Conservation (phyloP, 2,888 invertebrate species). For the Molorchus minor region DNA sequence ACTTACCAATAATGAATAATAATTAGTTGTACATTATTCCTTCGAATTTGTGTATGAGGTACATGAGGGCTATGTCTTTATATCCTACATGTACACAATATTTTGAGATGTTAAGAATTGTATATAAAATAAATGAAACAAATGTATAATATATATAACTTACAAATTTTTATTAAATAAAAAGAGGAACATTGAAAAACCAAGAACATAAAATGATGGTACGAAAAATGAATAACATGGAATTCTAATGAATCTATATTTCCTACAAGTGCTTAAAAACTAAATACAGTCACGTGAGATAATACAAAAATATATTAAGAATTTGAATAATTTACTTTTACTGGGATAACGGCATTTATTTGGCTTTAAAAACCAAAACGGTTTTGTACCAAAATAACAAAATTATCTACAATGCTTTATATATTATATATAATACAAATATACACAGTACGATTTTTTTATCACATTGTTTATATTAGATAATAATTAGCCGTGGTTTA, state of each 20-base stretch:
- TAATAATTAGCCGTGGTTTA: slow-evolving; percentile 20
- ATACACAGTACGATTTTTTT: slow-evolving; percentile 48
- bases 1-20: too few species aligned
- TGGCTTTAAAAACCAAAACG: slow-evolving; percentile 24
- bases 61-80: neutral
- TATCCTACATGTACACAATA: neutral
- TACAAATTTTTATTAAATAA: slow-evolving; percentile 22
- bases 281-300: slow-evolving; percentile 38
- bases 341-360: slow-evolving; percentile 32
- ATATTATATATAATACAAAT: slow-evolving; percentile 47
- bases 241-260: slow-evolving; percentile 36
- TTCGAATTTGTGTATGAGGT: too few species aligned
- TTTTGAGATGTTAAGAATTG: too few species aligned
- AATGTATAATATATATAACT: slow-evolving; percentile 3
- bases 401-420: slow-evolving; percentile 46
- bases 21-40: too few species aligned
- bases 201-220: slow-evolving; percentile 8
- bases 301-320: slow-evolving; percentile 44
- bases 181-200: slow-evolving; percentile 15
- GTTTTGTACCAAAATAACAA: slow-evolving; percentile 32
- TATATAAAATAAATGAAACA: too few species aligned
- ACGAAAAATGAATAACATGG: slow-evolving; percentile 31
- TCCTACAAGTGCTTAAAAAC: slow-evolving; percentile 47
- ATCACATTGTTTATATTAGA: slow-evolving; percentile 48
- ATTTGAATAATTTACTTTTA: slow-evolving; percentile 39